Conservation (phyloP, 2,888 invertebrate species). For the Leucophenga maculata region DNA sequence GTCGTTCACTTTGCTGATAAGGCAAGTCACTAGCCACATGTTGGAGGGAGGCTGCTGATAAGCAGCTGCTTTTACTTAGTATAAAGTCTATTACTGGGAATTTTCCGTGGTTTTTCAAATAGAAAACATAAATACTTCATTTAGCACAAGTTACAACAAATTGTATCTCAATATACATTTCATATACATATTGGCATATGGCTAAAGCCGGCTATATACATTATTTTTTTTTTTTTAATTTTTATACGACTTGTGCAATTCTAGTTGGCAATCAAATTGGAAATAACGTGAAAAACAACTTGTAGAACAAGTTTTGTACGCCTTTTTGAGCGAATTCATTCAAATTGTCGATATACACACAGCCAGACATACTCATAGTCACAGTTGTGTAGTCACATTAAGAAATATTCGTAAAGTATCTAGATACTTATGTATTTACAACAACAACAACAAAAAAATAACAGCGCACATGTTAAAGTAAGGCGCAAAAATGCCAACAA, state of each 20-base stretch:
- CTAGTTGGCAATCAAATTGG: slow-evolving; percentile 26
- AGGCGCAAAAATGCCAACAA: slow-evolving; percentile 4
- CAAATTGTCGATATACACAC: slow-evolving; percentile 47
- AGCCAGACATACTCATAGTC: slow-evolving; percentile 25
- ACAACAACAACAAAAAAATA: not conserved
- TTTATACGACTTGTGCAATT: slow-evolving; percentile 23
- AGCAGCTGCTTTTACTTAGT: slow-evolving; percentile 30
- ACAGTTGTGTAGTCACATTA: slow-evolving; percentile 17
- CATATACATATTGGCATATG: slow-evolving; percentile 18
- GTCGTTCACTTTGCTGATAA: slow-evolving; percentile 26
- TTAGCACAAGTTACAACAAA: slow-evolving; percentile 40
- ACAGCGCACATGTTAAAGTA: too few species aligned
- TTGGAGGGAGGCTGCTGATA: too few species aligned
- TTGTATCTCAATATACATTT: slow-evolving; percentile 1
- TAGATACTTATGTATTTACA: not conserved
- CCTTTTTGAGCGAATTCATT: slow-evolving; percentile 2
- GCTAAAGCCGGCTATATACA: not conserved
- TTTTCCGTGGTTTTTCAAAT: not conserved
- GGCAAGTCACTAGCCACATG: slow-evolving; percentile 37
- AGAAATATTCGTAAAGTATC: not conserved
- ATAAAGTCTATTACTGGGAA: slow-evolving; percentile 56
- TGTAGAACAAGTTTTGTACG: slow-evolving; percentile 66
- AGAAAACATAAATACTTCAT: slow-evolving; percentile 1
- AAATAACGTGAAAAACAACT: slow-evolving; percentile 56
- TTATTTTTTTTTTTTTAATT: not conserved